These are phyloP conservation scores for Drepana arcuata DNA, from an alignment of 1,140 invertebrate species.

Conservation along the genomic window DNA sequence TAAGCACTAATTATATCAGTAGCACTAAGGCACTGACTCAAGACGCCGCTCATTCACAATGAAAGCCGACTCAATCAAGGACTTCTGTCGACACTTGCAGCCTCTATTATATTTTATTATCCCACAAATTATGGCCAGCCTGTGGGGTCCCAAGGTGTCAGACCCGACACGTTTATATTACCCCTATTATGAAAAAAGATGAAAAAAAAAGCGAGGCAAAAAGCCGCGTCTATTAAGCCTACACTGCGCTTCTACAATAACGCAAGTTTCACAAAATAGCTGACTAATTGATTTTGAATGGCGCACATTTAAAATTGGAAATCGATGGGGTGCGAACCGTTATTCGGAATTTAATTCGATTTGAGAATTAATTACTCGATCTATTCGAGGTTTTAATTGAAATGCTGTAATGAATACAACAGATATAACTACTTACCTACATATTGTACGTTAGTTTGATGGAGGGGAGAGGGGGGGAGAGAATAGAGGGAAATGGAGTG, in stretches of 20 bases:
- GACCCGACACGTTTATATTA: slow-evolving; percentile 58
- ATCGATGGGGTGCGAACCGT: slow-evolving; percentile 27
- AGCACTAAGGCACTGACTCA: too few relatives aligned
- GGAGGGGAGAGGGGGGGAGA: too few relatives aligned
- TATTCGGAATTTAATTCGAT: slow-evolving; percentile 9
- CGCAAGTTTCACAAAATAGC: slow-evolving; percentile 45
- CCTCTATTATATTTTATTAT: slow-evolving; percentile 63
- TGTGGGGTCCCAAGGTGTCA: slow-evolving; percentile 67
- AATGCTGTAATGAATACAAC: slow-evolving; percentile 6
- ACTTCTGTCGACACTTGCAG: slow-evolving; percentile 11
- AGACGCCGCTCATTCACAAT: too few relatives aligned
- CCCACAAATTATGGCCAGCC: slow-evolving; percentile 53
- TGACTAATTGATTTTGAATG: slow-evolving; percentile 66
- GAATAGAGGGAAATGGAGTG: not conserved
- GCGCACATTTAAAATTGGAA: slow-evolving; percentile 42
- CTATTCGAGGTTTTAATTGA: not conserved
- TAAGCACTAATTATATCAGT: too few relatives aligned
- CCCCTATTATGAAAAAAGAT: slow-evolving; percentile 51
- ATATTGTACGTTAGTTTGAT: not conserved
- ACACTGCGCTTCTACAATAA: slow-evolving; percentile 52
- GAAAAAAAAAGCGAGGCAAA: slow-evolving; percentile 44
- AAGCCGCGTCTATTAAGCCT: slow-evolving; percentile 39
- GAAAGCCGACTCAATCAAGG: too few relatives aligned
- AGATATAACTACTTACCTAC: not conserved
- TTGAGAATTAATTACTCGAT: slow-evolving; percentile 6